Base-by-base conservation (phyloP, 2,888 invertebrate species). In the Rhaphigaster nebulosa region DNA sequence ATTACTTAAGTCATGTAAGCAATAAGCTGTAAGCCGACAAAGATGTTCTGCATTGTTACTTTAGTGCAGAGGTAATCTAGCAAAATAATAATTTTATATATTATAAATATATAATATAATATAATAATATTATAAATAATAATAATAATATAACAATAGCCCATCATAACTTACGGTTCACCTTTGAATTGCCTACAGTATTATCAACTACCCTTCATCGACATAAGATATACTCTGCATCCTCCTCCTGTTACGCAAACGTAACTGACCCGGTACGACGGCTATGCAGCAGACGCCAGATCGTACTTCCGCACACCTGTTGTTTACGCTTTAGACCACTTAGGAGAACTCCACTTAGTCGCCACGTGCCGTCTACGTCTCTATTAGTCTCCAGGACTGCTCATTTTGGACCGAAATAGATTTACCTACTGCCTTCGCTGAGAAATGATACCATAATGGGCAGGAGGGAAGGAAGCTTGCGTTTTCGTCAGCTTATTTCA, bases 301-400 rank as follows among this genome's bases (percentile, higher is more conserved):
- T 84, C 84, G 84, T 45, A 84, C 45, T 84, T 84, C 84, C 84
- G 84, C 84, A 84, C 84, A 84, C 84, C 84, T 84, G 84, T 84
- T 84, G 84, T 84, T 84, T 84, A 84, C 45, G 41, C 15, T 84
- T 84, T 45, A 50, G 84, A n/a, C 45, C 84, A 84, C 84, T 84
- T 84, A 84, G 26, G 45, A 45, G 84, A 23, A 20, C 45, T 84
- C 45, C 84, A 45, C 84, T 84, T 84, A 84, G 84, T 84, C 18
- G 45, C 84, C 84, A 84, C 84, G 84, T 84, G 84, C 84, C 45
- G 45, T 50, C 26, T 45, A 50, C 84, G 45, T 84, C 84, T 76
- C 70, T 38, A 76, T 76, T 76, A 34, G 70, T 84, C 84, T 84
- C 41, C 45, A 45, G 84, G n/a, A 41, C 84, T 84, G 23, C 41